Evolutionary conservation across 1,140 invertebrate genomes (phyloP), one percentile per base, ranked within the genome.

Genomic region (Rhagoletis pomonella): DNA sequence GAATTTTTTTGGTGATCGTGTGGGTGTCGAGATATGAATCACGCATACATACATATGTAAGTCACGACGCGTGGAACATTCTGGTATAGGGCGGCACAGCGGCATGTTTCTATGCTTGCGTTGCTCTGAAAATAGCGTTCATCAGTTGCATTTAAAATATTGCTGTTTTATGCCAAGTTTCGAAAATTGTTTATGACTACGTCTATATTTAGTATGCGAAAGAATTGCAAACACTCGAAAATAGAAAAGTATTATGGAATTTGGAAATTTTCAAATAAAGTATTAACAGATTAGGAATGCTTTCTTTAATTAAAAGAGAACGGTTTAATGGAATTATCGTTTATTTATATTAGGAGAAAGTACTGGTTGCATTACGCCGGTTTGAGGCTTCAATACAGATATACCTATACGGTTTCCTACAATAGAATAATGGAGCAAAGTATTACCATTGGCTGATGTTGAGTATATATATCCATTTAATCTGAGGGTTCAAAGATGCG

Each of bases 1-100:
- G 73, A 58, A 81, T 81, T 73, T 73, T 73, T 73, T 73, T n/a
- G 67, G 67, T 44, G 42, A 58, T 55, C 17, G 44, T 10, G 73
- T 81, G 73, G 47, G 73, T 55, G 73, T 55, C 4, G 6, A 29
- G 42, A 17, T 55, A n/a, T 81, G 47, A 55, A 7, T 58, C n/a
- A 58, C n/a, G n/a, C 29, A 77, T 7, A 81, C 6, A n/a, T 47
- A 4, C 0, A 44, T 39, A n/a, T 3, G 12, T 47, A 50, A 50
- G 73, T 19, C 73, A 55, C 73, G 1, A 7, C 14, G 14, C 9
- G 47, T 58, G 73, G 73, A 50, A 81, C 10, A 58, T 81, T 81
- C 73, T 81, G 47, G 73, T 81, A 5, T 55, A 55, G 5, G 10
- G 7, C 17, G 69, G 69, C 42, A 50, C 14, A 1, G 62, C n/a